Percentiles rank a stretch among this genome's conserved stretches.
Evolutionary conservation across 2,113 vertebrate species (phyloP).

Genomic region (Shinisaurus crocodilurus): DNA sequence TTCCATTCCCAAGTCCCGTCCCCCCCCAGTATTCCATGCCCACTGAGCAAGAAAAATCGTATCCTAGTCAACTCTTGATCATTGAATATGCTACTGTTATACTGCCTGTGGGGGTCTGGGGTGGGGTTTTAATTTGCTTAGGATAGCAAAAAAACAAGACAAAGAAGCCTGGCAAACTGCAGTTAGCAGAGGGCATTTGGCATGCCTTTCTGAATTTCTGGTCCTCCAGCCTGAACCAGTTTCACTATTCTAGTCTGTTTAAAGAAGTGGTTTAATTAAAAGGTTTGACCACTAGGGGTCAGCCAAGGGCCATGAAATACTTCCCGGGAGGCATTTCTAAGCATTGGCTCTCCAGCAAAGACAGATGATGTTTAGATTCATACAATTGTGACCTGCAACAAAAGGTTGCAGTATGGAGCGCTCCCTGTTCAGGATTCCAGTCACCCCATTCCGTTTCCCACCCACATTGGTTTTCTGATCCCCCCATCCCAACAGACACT

Average conservation of each 20-base stretch:
- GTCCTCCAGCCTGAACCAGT: no score
- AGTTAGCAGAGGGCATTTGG: not conserved
- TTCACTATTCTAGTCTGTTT: not conserved
- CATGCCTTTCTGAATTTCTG: not conserved
- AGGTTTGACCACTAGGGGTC: slow-evolving; percentile 56
- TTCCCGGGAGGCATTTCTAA: not conserved
- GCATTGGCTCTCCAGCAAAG: not conserved
- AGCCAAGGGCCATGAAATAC: slow-evolving; percentile 12
- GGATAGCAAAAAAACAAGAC: no score
- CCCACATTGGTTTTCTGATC: not conserved
- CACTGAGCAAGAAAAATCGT: no score
- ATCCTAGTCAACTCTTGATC: no score
- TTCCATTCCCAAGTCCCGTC: no score
- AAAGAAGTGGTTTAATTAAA: not conserved
- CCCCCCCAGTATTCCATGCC: no score
- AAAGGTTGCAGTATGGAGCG: not conserved
- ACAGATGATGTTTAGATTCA: no score
- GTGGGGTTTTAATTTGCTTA: no score
- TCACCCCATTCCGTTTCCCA: not conserved
- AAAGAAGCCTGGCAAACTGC: not conserved
- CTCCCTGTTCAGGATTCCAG: not conserved
- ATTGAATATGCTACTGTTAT: no score
- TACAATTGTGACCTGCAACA: not conserved
- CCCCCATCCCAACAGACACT: not conserved
- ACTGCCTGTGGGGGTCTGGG: no score